These are phyloP conservation scores for Psittacara wagleri DNA, from an alignment of 2,113 vertebrate species.

Conservation along the genomic window DNA sequence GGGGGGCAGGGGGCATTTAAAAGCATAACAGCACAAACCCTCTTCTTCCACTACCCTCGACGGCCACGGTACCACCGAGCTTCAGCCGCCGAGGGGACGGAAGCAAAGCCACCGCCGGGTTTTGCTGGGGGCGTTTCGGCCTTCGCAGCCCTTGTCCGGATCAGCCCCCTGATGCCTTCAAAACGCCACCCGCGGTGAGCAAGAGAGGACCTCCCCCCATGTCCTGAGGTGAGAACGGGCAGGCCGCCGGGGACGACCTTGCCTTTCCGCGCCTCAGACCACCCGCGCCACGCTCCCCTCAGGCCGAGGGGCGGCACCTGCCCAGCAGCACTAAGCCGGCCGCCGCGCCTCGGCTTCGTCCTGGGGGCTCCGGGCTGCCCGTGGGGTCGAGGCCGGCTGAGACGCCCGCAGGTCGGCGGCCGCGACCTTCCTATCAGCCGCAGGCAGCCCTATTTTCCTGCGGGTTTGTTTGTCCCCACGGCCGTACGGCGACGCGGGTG, in stretches of 20 bases:
- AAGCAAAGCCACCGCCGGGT: background rate
- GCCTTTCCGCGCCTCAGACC: background rate
- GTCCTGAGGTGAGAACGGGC: background rate
- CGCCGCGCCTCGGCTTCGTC: background rate
- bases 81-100: background rate
- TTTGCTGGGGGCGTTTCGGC: rapidly evolving
- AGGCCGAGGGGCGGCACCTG: background rate
- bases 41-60: rapidly evolving
- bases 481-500: no score
- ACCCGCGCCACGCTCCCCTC: no score
- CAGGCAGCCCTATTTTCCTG: background rate
- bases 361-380: background rate
- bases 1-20: background rate
- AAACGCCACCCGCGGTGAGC: background rate
- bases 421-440: background rate
- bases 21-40: rapidly evolving
- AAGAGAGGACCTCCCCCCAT: background rate
- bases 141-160: background rate
- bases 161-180: background rate
- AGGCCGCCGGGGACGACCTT: background rate
- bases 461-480: background rate
- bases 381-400: no score
- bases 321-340: background rate
- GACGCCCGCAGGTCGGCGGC: no score
- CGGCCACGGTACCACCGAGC: rapidly evolving